These are phyloP conservation scores for Epinephelus lanceolatus DNA, from an alignment of 2,113 vertebrate genomes.

Conservation along the genomic window DNA sequence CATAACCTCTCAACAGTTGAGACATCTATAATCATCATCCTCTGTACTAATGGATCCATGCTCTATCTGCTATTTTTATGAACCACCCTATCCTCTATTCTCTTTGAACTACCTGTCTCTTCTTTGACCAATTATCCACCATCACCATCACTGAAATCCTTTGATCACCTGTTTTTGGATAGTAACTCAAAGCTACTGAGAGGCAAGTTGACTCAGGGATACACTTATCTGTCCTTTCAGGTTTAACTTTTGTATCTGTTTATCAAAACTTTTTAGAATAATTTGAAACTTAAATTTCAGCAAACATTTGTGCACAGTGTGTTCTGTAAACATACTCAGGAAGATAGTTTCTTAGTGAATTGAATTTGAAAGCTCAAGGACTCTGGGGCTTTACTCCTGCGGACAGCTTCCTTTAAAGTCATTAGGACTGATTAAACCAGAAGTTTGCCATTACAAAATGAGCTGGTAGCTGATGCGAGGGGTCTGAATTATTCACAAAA, in stretches of 20 bases:
- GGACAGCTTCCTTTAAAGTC: constrained; percentile 1
- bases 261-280: background rate
- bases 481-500: constrained; percentile 21
- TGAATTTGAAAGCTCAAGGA: background rate
- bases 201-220: background rate
- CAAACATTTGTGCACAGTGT: background rate
- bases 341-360: background rate
- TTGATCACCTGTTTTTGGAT: background rate
- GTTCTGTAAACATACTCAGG: background rate
- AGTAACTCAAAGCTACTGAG: background rate
- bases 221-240: too few relatives aligned
- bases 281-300: background rate
- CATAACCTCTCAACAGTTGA: constrained; percentile 40
- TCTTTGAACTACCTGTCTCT: constrained; percentile 12
- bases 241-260: background rate
- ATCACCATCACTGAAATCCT: background rate
- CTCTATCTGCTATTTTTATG: constrained; percentile 18
- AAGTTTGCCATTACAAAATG: constrained; percentile 2
- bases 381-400: background rate
- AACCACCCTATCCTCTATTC: background rate
- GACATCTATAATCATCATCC: background rate
- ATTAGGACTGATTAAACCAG: constrained; percentile 7
- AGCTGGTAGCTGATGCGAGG: background rate
- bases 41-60: constrained; percentile 20
- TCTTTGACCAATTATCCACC: background rate